phyloP scores from a whole-genome alignment of 2,113 vertebrate species.

The Clarias magur region DNA sequence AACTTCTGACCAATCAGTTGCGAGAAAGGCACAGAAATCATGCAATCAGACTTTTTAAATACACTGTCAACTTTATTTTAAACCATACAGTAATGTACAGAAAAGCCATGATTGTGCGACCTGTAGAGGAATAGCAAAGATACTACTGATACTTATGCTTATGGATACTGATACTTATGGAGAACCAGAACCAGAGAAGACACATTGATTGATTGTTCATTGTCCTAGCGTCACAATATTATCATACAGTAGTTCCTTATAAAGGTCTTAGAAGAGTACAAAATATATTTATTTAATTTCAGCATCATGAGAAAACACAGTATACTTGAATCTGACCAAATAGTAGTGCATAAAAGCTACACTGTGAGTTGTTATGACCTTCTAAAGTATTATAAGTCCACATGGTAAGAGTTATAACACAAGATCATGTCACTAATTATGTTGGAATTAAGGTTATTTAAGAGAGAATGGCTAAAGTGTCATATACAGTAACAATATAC shows the following conservation, averaged over 20 bases:
- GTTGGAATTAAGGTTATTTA: neutral
- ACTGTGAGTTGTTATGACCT: neutral
- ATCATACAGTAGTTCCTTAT: neutral
- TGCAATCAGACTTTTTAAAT: neutral
- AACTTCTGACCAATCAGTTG: neutral
- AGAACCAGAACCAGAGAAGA: neutral
- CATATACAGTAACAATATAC: neutral
- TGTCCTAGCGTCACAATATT: neutral
- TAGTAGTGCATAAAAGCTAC: neutral
- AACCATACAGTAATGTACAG: neutral
- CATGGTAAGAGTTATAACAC: neutral
- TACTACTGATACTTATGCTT: too few relatives aligned
- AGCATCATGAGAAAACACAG: neutral
- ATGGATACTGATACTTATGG: neutral
- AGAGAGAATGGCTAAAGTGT: neutral
- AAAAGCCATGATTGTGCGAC: neutral
- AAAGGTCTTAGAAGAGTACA: neutral
- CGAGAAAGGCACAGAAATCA: neutral
- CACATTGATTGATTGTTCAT: neutral
- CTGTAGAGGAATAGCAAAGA: neutral
- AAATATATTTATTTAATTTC: neutral
- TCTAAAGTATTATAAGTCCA: neutral
- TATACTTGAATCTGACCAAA: neutral
- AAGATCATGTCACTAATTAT: neutral
- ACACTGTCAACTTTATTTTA: neutral